Evolutionary conservation across 2,888 invertebrate genomes (phyloP).

Genomic region (Parnassius apollo): DNA sequence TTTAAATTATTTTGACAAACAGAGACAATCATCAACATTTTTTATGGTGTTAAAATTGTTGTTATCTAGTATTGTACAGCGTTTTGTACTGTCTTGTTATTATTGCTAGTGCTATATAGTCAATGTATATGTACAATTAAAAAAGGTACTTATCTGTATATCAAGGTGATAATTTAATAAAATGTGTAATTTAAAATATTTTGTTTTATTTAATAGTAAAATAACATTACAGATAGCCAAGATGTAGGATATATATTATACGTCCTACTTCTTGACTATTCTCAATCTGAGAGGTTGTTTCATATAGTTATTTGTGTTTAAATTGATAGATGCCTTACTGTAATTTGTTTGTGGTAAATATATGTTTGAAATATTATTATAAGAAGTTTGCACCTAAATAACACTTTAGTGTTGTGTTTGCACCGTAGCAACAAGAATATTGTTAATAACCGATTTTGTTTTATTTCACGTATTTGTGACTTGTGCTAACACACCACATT

Average conservation of each 20-base stretch:
- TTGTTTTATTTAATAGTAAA: conserved; percentile 13
- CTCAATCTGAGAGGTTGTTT: too few species aligned
- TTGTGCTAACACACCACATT: conserved; percentile 26
- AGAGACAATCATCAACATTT: conserved; percentile 15
- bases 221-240: too few species aligned
- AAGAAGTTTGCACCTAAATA: neutral
- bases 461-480: conserved; percentile 13
- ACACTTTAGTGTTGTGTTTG: conserved; percentile 10
- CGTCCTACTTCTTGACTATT: too few species aligned
- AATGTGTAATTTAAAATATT: conserved; percentile 49
- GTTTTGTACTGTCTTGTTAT: conserved; percentile 48
- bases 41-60: conserved; percentile 30
- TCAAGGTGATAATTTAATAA: conserved; percentile 51
- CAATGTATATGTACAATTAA: conserved; percentile 31
- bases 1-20: conserved; percentile 1
- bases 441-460: conserved; percentile 18
- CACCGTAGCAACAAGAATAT: conserved; percentile 2
- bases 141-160: conserved; percentile 67
- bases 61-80: conserved; percentile 46
- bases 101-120: conserved; percentile 45
- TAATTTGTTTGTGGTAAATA: too few species aligned
- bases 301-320: too few species aligned
- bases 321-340: too few species aligned
- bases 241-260: too few species aligned
- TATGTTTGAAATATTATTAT: neutral